phyloP scores from a whole-genome alignment of 2,888 invertebrate genomes.

The Polymixis lichenea region DNA sequence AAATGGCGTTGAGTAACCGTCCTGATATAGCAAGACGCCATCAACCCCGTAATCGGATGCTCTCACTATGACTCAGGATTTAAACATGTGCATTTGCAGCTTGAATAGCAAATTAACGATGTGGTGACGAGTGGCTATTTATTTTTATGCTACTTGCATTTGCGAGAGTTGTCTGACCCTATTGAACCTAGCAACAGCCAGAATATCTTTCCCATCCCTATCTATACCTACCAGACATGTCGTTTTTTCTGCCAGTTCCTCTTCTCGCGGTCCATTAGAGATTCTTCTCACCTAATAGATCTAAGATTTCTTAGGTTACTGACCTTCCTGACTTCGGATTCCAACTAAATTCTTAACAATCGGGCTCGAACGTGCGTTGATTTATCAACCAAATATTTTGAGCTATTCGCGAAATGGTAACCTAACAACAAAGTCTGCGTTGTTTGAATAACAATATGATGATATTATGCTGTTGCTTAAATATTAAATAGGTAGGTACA shows the following conservation, averaged over 20 bases:
- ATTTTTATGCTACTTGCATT: conserved; percentile 22
- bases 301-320: conserved; percentile 31
- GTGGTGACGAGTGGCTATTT: conserved; percentile 34
- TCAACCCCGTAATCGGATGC: conserved; percentile 71
- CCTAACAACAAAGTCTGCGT: conserved; percentile 23
- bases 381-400: conserved; percentile 23
- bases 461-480: conserved; percentile 32
- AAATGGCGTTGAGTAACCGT: conserved; percentile 80
- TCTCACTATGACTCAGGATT: conserved; percentile 77
- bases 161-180: conserved; percentile 11
- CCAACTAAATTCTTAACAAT: conserved; percentile 44
- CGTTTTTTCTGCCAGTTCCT: neutral
- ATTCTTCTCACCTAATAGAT: conserved; percentile 21
- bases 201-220: neutral
- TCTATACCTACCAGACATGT: no score
- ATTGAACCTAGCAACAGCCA: neutral
- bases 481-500: conserved; percentile 37
- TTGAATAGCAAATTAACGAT: conserved; percentile 58
- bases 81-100: conserved; percentile 75
- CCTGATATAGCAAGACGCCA: conserved; percentile 81
- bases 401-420: conserved; percentile 6
- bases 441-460: conserved; percentile 53
- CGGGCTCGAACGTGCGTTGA: conserved; percentile 49
- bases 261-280: neutral
- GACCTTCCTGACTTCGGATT: conserved; percentile 33